phyloP scores from a whole-genome alignment of 2,797 vertebrate genomes.

The Paramormyrops hopkinsi region DNA sequence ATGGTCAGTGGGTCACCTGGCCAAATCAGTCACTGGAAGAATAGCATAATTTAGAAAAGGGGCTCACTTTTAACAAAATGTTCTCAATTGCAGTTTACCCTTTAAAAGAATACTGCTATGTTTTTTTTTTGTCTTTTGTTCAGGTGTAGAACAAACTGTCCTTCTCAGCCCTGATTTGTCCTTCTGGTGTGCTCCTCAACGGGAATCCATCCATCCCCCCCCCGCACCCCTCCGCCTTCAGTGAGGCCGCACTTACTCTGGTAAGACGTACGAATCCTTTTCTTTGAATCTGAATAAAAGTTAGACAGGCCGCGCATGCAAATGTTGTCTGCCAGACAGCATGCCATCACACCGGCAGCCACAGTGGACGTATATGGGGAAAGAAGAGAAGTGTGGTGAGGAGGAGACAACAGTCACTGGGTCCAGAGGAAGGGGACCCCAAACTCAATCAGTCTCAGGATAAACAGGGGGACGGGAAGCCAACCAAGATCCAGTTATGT shows the following conservation, averaged over 20 bases:
- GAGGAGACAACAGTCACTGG: slow-evolving; percentile 81
- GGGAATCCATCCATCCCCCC: neutral
- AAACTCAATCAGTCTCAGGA: slow-evolving; percentile 50
- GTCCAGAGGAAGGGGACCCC: slow-evolving; percentile 74
- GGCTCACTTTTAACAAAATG: neutral
- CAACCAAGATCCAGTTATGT: slow-evolving; percentile 7
- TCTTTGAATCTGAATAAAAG: slow-evolving; percentile 99
- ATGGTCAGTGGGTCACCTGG: neutral
- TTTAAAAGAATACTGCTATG: neutral
- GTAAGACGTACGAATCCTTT: slow-evolving; percentile 98
- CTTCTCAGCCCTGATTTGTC: neutral
- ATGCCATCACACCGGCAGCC: slow-evolving; percentile 89
- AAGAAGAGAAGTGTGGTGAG: slow-evolving; percentile 57
- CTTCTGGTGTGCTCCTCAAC: neutral
- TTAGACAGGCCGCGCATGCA: slow-evolving; percentile 99
- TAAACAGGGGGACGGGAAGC: neutral
- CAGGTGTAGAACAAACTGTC: neutral
- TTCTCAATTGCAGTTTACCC: neutral
- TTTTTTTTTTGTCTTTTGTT: neutral
- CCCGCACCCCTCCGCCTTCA: slow-evolving; percentile 31
- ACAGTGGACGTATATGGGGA: slow-evolving; percentile 66
- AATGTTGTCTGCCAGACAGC: slow-evolving; percentile 91
- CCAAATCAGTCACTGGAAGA: neutral
- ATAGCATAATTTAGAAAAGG: neutral
- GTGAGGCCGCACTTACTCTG: slow-evolving; percentile 88